A percentile compares a stretch with the other conserved stretches of the same genome.
Evolutionary conservation across 2,888 invertebrate species (phyloP).

Genomic region (Cheilosia impressa): DNA sequence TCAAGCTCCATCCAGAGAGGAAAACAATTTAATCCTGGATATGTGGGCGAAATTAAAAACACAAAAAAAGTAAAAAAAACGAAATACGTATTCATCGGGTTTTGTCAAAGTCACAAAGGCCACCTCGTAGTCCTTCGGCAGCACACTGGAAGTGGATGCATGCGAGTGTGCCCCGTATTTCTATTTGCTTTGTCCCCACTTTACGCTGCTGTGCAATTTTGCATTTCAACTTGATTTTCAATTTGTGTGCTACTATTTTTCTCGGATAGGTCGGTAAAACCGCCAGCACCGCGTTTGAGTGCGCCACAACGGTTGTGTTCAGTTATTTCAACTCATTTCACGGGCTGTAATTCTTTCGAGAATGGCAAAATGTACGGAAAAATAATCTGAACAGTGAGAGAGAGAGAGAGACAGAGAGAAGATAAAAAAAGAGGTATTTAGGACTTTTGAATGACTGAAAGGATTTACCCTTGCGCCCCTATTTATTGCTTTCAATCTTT

Average conservation of each 20-base stretch:
- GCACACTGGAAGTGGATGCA: slow-evolving; percentile 13
- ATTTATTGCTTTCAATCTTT: slow-evolving; percentile 52
- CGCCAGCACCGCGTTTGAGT: slow-evolving; percentile 56
- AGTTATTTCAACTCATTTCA: slow-evolving; percentile 73
- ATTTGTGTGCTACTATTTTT: slow-evolving; percentile 64
- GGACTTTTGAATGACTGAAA: slow-evolving; percentile 52
- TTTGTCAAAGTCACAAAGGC: slow-evolving; percentile 74
- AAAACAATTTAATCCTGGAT: slow-evolving; percentile 74
- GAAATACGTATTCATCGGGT: slow-evolving; percentile 30
- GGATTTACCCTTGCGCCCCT: slow-evolving; percentile 42
- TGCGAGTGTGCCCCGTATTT: slow-evolving; percentile 38
- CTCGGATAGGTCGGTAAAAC: slow-evolving; percentile 42
- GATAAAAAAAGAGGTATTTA: neutral
- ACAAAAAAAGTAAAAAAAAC: slow-evolving; percentile 12
- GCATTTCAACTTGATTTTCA: slow-evolving; percentile 74
- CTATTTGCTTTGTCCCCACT: slow-evolving; percentile 56
- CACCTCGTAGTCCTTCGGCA: slow-evolving; percentile 45
- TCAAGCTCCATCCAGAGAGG: slow-evolving; percentile 1
- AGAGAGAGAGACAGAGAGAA: slow-evolving; percentile 7
- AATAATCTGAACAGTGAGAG: slow-evolving; percentile 36
- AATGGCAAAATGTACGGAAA: slow-evolving; percentile 64
- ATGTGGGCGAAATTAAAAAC: slow-evolving; percentile 65
- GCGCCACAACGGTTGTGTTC: slow-evolving; percentile 55
- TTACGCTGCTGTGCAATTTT: slow-evolving; percentile 54
- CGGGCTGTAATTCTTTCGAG: slow-evolving; percentile 71